Evolutionary conservation across 2,113 vertebrate species (phyloP).

Genomic region (Gila orcuttii): DNA sequence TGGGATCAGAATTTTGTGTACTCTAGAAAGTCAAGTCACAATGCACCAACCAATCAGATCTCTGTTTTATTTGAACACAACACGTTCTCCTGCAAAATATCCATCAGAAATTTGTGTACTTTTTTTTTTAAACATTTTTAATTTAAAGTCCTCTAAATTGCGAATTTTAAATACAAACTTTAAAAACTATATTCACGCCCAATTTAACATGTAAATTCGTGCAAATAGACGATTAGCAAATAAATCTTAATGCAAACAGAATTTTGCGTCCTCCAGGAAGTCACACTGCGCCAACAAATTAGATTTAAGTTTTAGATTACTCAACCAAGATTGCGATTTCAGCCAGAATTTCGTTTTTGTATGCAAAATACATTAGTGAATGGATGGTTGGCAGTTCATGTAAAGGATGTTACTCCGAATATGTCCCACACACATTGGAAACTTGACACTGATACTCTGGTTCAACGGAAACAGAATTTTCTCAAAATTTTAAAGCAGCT

Average conservation of each 20-base stretch:
- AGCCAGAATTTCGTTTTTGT: neutral
- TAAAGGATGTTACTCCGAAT: neutral
- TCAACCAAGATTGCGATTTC: neutral
- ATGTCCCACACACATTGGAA: neutral
- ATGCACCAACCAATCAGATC: no score
- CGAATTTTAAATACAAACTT: no score
- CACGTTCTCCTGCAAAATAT: no score
- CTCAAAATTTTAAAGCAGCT: neutral
- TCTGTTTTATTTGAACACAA: no score
- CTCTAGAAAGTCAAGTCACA: no score
- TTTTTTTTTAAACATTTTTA: neutral
- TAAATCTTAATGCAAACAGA: neutral
- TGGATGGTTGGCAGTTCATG: neutral
- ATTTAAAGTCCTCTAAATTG: no score
- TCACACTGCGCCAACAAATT: neutral
- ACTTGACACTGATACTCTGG: neutral
- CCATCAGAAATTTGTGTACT: no score
- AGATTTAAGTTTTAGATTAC: neutral
- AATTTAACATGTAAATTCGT: no score
- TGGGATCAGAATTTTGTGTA: no score
- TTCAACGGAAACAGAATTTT: no score
- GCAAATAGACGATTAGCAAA: neutral
- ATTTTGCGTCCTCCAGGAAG: neutral
- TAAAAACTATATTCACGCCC: no score
- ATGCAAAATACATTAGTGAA: neutral